Evolutionary conservation across 2,888 invertebrate genomes (phyloP).

Genomic region (Machimus rusticus): DNA sequence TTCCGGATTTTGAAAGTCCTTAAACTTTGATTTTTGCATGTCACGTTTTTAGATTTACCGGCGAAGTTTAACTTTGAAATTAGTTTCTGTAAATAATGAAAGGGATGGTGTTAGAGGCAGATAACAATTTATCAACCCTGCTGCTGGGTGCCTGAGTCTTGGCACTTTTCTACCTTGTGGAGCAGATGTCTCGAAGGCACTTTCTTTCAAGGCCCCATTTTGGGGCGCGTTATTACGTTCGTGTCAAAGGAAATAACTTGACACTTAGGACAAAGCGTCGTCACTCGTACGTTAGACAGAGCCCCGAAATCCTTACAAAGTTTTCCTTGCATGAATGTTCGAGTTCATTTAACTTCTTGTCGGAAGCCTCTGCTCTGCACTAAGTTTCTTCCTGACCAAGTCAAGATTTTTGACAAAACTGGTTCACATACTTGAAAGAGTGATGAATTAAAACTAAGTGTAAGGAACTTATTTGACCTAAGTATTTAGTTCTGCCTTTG

Average conservation of each 20-base stretch:
- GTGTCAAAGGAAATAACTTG: conserved; percentile 25
- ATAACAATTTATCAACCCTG: conserved; percentile 19
- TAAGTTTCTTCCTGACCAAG: not conserved
- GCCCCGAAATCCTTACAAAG: not conserved
- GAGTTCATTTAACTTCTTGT: not conserved
- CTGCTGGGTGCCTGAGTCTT: not conserved
- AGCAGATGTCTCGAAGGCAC: conserved; percentile 18
- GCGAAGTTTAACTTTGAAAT: conserved; percentile 12
- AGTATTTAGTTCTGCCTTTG: not conserved
- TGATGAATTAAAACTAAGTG: not conserved
- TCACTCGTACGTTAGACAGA: not conserved
- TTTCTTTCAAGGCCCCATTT: not conserved
- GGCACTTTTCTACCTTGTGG: not conserved
- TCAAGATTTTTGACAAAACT: not conserved
- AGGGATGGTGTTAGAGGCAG: conserved; percentile 3
- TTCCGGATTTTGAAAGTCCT: conserved; percentile 24
- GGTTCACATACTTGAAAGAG: not conserved
- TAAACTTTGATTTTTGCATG: conserved; percentile 38
- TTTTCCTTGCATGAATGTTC: not conserved
- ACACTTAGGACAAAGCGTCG: not conserved
- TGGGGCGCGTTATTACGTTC: not conserved
- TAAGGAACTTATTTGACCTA: not conserved
- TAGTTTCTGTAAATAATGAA: conserved; percentile 36
- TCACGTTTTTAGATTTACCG: conserved; percentile 34
- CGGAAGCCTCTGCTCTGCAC: not conserved